These are phyloP conservation scores for Hemicrepidius hirtus DNA, from an alignment of 2,888 invertebrate genomes.

Conservation along the genomic window DNA sequence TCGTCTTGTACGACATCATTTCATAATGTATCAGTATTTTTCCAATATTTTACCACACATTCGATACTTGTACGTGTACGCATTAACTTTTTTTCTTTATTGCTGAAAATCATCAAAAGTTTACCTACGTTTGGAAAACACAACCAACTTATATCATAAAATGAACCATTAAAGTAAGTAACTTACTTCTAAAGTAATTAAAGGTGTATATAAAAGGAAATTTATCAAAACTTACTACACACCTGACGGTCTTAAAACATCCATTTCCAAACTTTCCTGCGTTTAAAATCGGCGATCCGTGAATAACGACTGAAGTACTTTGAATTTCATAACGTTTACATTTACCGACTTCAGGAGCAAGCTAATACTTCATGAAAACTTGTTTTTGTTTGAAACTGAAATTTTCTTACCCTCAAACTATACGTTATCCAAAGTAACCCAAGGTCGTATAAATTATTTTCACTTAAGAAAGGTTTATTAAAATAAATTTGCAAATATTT, in stretches of 20 bases:
- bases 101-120: no score
- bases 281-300: conserved; percentile 16
- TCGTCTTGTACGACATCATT: no score
- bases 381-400: neutral
- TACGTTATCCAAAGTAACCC: neutral
- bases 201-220: neutral
- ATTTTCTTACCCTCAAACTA: no score
- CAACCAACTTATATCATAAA: no score
- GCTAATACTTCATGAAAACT: no score
- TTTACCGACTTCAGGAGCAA: no score
- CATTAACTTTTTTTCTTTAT: no score
- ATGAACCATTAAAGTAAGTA: no score
- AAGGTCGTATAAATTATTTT: conserved; percentile 4
- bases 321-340: conserved; percentile 27
- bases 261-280: neutral
- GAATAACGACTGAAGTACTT: conserved; percentile 23
- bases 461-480: neutral
- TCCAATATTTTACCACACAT: neutral
- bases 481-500: conserved; percentile 29
- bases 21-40: neutral
- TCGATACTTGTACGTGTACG: no score
- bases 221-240: conserved; percentile 7
- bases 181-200: no score
- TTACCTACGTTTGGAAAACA: no score
- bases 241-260: conserved; percentile 21